Percentiles rank a stretch among this genome's conserved stretches.
Evolutionary conservation across 2,888 invertebrate species (phyloP).

Genomic region (Oligia latruncula): DNA sequence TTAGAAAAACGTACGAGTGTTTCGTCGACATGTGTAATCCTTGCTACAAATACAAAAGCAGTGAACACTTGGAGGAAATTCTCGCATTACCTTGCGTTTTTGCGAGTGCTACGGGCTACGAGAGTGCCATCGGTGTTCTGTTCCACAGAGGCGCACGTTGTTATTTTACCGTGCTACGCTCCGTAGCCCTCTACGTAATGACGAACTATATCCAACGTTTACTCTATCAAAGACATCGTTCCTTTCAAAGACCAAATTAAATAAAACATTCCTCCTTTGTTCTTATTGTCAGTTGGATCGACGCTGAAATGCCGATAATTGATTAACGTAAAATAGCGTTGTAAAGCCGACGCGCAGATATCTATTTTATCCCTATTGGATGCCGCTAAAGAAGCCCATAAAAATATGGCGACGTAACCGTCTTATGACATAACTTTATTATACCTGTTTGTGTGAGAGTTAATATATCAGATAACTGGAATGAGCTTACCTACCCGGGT

Average conservation of each 20-base stretch:
- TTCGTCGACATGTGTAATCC: conserved; percentile 40
- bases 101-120: conserved; percentile 57
- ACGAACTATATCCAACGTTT: conserved; percentile 63
- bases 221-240: conserved; percentile 61
- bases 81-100: conserved; percentile 55
- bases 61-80: conserved; percentile 41
- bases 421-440: conserved; percentile 21
- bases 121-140: conserved; percentile 53
- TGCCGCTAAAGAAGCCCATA: conserved; percentile 14
- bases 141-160: conserved; percentile 68
- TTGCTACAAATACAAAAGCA: conserved; percentile 50
- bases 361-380: conserved; percentile 5
- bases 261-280: conserved; percentile 37
- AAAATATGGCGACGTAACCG: conserved; percentile 22
- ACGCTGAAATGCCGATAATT: conserved; percentile 23
- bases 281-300: conserved; percentile 13
- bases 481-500: conserved; percentile 50
- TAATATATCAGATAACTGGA: conserved; percentile 48
- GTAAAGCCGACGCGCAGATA: conserved; percentile 5
- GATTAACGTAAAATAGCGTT: conserved; percentile 1
- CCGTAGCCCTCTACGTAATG: conserved; percentile 64
- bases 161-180: conserved; percentile 68
- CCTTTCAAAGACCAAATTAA: conserved; percentile 38
- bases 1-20: conserved; percentile 15
- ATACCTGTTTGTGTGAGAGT: conserved; percentile 48